Evolutionary conservation across 1,140 invertebrate genomes (phyloP).

Genomic region (Leucophenga varia): DNA sequence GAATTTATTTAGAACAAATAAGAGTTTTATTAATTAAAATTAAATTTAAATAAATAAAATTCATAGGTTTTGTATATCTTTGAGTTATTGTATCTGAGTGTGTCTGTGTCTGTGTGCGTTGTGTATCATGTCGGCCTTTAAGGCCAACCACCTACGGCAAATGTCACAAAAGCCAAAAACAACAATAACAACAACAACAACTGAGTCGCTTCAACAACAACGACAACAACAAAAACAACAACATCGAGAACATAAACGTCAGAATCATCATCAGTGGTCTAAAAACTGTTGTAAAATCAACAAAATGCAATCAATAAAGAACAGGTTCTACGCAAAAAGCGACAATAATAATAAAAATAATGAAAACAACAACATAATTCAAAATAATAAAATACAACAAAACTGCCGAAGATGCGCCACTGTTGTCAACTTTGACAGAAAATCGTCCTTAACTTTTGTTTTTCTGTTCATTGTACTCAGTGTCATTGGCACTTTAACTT

Average conservation of each 20-base stretch:
- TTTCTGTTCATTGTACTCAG: constrained; percentile 13
- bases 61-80: no score
- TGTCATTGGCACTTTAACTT: background rate
- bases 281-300: no score
- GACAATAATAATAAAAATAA: background rate
- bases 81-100: no score
- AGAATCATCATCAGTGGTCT: constrained; percentile 1
- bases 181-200: constrained; percentile 1
- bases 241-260: background rate
- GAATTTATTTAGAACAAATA: no score
- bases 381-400: background rate
- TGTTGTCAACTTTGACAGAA: no score
- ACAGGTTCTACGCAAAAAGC: no score
- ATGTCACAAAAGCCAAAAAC: background rate
- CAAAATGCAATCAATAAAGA: no score
- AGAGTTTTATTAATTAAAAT: no score
- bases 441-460: background rate
- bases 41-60: no score
- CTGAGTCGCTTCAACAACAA: background rate
- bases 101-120: no score
- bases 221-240: background rate
- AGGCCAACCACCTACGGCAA: constrained; percentile 15
- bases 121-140: constrained; percentile 22
- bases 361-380: background rate
- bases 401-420: background rate